These are phyloP conservation scores for Heliconius hewitsoni DNA, from an alignment of 1,140 invertebrate genomes.

Conservation along the genomic window DNA sequence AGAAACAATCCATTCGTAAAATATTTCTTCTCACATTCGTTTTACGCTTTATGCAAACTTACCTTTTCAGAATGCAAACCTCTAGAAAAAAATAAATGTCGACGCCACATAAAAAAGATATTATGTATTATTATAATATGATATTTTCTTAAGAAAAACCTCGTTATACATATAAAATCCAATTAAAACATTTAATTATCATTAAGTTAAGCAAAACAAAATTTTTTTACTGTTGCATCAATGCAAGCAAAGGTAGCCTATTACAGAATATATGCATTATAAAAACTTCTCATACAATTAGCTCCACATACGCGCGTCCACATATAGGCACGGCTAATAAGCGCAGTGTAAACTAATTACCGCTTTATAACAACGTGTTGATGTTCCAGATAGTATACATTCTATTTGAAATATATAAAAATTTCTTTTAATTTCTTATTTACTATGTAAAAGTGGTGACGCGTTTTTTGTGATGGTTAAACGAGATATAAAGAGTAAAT, in stretches of 20 bases:
- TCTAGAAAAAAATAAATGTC: too few relatives aligned
- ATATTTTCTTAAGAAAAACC: not conserved
- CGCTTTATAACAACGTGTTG: constrained; percentile 1
- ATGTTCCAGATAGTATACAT: constrained; percentile 1
- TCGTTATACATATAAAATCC: not conserved
- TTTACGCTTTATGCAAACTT: too few relatives aligned
- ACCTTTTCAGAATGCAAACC: too few relatives aligned
- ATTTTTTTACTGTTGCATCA: not conserved
- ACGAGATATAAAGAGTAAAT: too few relatives aligned
- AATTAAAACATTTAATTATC: not conserved
- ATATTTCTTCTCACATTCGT: too few relatives aligned
- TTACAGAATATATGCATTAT: not conserved
- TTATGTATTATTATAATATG: too few relatives aligned
- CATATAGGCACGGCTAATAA: constrained; percentile 10
- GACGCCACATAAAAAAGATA: too few relatives aligned
- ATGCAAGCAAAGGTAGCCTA: not conserved
- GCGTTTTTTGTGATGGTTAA: too few relatives aligned
- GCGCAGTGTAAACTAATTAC: constrained; percentile 13
- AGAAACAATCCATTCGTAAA: too few relatives aligned
- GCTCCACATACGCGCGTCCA: not conserved
- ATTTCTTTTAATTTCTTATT: not conserved
- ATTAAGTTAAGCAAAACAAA: not conserved
- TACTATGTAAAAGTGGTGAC: not conserved
- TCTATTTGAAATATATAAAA: not conserved
- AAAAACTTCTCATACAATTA: constrained; percentile 5